These are phyloP conservation scores for Rhizoglyphus robini DNA, from an alignment of 1,140 invertebrate species.

Conservation along the genomic window DNA sequence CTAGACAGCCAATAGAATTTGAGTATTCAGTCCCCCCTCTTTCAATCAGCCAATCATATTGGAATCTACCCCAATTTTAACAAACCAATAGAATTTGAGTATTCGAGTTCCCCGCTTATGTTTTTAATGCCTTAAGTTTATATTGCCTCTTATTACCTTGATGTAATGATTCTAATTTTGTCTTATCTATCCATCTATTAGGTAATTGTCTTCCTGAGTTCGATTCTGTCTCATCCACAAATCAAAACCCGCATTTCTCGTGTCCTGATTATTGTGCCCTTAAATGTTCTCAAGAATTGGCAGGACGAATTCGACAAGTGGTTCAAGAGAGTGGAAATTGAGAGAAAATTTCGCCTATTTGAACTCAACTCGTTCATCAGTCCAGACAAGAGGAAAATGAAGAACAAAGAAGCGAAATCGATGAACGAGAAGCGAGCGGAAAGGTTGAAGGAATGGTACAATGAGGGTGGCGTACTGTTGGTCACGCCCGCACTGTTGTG, in stretches of 20 bases:
- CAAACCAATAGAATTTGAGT: too few species aligned
- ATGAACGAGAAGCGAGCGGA: conserved; percentile 39
- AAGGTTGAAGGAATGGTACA: conserved; percentile 61
- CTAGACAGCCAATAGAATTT: too few species aligned
- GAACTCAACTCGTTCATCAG: background rate
- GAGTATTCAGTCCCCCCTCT: too few species aligned
- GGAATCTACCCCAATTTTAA: too few species aligned
- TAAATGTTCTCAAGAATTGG: conserved; percentile 94
- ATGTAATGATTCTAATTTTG: background rate
- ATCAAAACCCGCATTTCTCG: conserved; percentile 49
- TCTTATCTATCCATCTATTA: background rate
- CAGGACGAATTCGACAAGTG: conserved; percentile 77
- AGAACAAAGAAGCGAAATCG: too few species aligned
- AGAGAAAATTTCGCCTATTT: conserved; percentile 28
- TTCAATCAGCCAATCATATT: too few species aligned
- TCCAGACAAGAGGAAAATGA: too few species aligned
- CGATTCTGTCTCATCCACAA: conserved; percentile 51
- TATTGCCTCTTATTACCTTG: too few species aligned
- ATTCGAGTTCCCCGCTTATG: too few species aligned
- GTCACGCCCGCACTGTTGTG: conserved; percentile 89
- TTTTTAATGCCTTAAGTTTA: too few species aligned
- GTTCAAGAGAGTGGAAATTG: conserved; percentile 51
- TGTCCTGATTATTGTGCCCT: conserved; percentile 76
- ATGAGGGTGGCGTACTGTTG: conserved; percentile 73
- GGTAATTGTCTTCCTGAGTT: conserved; percentile 74